Evolutionary conservation across 2,888 invertebrate species (phyloP), one percentile per base, ranked within the genome.

Genomic region (Corbicula japonica): DNA sequence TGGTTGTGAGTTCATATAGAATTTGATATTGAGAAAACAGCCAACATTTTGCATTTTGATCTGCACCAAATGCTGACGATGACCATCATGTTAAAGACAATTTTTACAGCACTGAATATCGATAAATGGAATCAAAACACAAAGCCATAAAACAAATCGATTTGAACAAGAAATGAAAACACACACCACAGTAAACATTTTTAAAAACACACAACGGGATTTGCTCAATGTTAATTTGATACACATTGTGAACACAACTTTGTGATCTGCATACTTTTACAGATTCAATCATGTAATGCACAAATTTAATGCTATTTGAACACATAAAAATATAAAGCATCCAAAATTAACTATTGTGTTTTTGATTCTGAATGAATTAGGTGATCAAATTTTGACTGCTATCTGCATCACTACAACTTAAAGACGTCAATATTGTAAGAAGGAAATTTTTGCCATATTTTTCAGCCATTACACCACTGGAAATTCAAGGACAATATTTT

Each of bases 391-490:
- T 58, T 58, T 58, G 58, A 58, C 58, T 58, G 58, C 58, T 35
- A 35, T 56, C 21, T 34, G n/a, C 58, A 58, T 12, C 12, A 35
- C 58, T 58, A 58, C 58, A 58, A 41, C 34, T 35, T 58, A 23
- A 58, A 34, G 56, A 34, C 8, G 10, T 35, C 58, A 35, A 58
- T 35, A 58, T 2, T 35, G 35, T 30, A 58, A 18, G 5, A 32
- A 56, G n/a, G n/a, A n/a, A 35, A n/a, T 1, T 30, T 35, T 23
- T 35, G 34, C 15, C 3, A 54, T 50, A 63, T 63, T n/a, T n/a
- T n/a, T n/a, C n/a, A n/a, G 63, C 63, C 66, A 35, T 41, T 26
- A 66, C 52, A 66, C 54, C 50, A 54, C 66, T 66, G 66, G 66
- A 66, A 54, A 41, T 66, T 66, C 66, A 66, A 66, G 66, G 66